A percentile compares a stretch with the other conserved stretches of the same genome.
Evolutionary conservation across 2,888 invertebrate species (phyloP).

Genomic region (Nemoura dubitans): DNA sequence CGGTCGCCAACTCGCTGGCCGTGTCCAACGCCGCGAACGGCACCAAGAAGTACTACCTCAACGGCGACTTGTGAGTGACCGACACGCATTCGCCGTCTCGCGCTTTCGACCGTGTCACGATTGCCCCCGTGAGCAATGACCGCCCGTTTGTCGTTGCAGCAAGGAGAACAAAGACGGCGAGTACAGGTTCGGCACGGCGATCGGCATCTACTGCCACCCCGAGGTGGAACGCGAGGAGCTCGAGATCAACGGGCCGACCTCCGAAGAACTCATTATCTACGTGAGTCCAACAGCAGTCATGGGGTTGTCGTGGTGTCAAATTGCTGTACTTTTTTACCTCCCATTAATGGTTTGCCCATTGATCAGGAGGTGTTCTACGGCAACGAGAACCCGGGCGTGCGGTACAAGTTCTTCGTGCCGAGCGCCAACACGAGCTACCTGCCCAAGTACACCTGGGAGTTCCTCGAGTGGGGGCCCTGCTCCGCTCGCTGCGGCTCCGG

Average conservation of each 20-base stretch:
- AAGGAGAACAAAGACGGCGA: constrained; percentile 56
- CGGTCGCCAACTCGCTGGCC: constrained; percentile 68
- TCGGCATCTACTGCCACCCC: constrained; percentile 63
- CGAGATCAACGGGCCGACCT: constrained; percentile 69
- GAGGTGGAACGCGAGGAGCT: constrained; percentile 66
- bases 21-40: constrained; percentile 55
- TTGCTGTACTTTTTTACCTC: no score
- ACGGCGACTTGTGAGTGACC: constrained; percentile 68
- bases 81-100: no score
- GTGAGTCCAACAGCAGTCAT: constrained; percentile 59
- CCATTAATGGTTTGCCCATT: not conserved
- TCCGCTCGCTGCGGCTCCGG: constrained; percentile 77
- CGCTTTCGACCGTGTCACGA: no score
- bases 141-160: no score
- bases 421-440: constrained; percentile 65
- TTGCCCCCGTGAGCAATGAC: no score
- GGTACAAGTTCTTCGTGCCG: constrained; percentile 83
- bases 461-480: constrained; percentile 85
- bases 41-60: constrained; percentile 66
- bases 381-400: constrained; percentile 81
- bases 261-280: constrained; percentile 68
- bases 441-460: constrained; percentile 76
- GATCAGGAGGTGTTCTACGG: constrained; percentile 61
- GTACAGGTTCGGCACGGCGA: constrained; percentile 60
- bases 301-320: not conserved